These are phyloP conservation scores for Nymphalis urticae DNA, from an alignment of 2,888 invertebrate species.

Conservation along the genomic window DNA sequence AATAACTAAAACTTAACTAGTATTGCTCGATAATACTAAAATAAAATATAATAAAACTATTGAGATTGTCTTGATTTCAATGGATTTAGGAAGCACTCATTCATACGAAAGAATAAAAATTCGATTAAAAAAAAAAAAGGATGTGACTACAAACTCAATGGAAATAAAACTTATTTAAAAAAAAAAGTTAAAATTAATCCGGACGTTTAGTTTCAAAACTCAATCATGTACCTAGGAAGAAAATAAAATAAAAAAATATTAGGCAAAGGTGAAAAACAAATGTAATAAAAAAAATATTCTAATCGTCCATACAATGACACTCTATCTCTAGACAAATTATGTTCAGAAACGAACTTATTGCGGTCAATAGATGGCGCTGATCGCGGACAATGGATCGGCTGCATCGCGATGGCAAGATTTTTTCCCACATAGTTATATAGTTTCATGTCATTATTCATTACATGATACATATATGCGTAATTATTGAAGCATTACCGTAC, in stretches of 20 bases:
- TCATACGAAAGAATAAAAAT: conserved; percentile 25
- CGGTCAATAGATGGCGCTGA: too few relatives aligned
- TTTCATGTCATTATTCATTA: too few relatives aligned
- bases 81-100: conserved; percentile 16
- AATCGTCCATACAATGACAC: not conserved
- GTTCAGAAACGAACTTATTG: too few relatives aligned
- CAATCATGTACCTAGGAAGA: conserved; percentile 74
- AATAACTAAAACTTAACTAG: conserved; percentile 28
- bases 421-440: too few relatives aligned
- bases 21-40: conserved; percentile 16
- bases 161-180: conserved; percentile 45
- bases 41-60: conserved; percentile 15
- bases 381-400: too few relatives aligned
- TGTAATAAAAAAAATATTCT: conserved; percentile 15
- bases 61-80: conserved; percentile 20
- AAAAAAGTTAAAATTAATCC: conserved; percentile 38
- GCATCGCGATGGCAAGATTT: too few relatives aligned
- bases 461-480: too few relatives aligned
- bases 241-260: conserved; percentile 43
- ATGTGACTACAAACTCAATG: conserved; percentile 68
- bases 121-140: conserved; percentile 44
- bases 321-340: too few relatives aligned
- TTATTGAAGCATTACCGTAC: too few relatives aligned
- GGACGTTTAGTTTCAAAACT: conserved; percentile 55
- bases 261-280: conserved; percentile 36